These are phyloP conservation scores for Littorina saxatilis DNA, from an alignment of 1,140 invertebrate species.

Conservation along the genomic window DNA sequence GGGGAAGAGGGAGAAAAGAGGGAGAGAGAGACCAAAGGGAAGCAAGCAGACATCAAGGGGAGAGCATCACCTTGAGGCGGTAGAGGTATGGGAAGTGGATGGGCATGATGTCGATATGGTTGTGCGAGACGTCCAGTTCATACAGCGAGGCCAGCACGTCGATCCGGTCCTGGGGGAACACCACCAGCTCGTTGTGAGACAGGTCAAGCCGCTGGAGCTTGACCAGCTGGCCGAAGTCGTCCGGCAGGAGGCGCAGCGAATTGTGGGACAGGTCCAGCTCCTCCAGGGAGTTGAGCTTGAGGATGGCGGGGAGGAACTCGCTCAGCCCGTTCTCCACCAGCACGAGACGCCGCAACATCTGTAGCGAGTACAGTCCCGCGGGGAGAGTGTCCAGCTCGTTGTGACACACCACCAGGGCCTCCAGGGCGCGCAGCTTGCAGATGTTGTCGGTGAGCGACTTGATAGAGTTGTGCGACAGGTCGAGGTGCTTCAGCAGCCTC, in stretches of 20 bases:
- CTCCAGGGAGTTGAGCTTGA: constrained; percentile 59
- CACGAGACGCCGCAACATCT: constrained; percentile 55
- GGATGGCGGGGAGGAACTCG: constrained; percentile 55
- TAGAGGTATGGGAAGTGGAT: constrained; percentile 73
- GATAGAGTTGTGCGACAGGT: constrained; percentile 67
- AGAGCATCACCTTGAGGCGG: constrained; percentile 58
- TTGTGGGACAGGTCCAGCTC: constrained; percentile 68
- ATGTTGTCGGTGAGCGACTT: constrained; percentile 60
- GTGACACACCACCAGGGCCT: constrained; percentile 56
- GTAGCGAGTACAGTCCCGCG: constrained; percentile 56
- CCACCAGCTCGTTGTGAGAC: constrained; percentile 69
- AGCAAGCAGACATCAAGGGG: no score
- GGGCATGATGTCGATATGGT: constrained; percentile 71
- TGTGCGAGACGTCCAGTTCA: constrained; percentile 66
- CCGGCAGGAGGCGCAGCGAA: constrained; percentile 60
- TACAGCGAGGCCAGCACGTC: constrained; percentile 70
- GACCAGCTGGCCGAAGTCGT: constrained; percentile 67
- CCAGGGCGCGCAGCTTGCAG: constrained; percentile 63
- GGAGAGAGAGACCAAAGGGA: no score
- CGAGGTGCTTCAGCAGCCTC: constrained; percentile 61
- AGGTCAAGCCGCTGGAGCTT: constrained; percentile 65
- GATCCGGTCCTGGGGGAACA: constrained; percentile 70
- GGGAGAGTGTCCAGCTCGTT: constrained; percentile 65
- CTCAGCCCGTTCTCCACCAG: constrained; percentile 60
- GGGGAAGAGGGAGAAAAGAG: no score